Evolutionary conservation across 2,113 vertebrate genomes (phyloP).

Genomic region (Actenoides hombroni): DNA sequence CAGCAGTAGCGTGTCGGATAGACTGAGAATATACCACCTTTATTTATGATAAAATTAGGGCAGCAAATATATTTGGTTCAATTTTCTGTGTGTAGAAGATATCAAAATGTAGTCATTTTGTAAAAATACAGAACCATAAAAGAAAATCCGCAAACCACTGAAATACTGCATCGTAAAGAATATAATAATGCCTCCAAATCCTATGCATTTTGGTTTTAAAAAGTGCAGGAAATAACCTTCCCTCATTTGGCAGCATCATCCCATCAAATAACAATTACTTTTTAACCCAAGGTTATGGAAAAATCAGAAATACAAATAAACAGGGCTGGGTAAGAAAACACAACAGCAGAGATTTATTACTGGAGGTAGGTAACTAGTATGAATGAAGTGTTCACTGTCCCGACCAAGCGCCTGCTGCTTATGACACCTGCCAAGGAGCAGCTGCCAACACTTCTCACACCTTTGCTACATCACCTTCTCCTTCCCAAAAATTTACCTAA

Average conservation of each 20-base stretch:
- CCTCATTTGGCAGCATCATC: not conserved
- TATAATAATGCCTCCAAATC: not conserved
- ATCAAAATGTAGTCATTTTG: not conserved
- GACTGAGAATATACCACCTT: not conserved
- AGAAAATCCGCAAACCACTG: not conserved
- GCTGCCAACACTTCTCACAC: no score
- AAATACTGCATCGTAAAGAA: not conserved
- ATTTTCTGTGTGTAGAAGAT: not conserved
- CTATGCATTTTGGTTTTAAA: accelerated
- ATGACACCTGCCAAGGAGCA: accelerated
- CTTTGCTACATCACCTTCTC: not conserved
- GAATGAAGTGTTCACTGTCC: not conserved
- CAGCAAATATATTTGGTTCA: not conserved
- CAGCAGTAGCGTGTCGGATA: not conserved
- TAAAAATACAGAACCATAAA: not conserved
- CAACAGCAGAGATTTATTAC: not conserved
- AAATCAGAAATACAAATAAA: not conserved
- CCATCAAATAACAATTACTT: accelerated
- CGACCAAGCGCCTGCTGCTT: accelerated
- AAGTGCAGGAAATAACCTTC: not conserved
- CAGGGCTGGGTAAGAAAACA: accelerated
- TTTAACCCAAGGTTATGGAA: not conserved
- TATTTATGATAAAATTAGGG: not conserved
- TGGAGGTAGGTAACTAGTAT: accelerated
- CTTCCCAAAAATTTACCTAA: not conserved